Evolutionary conservation across 1,140 invertebrate species (phyloP), one percentile per base, ranked within the genome.

Genomic region (Pentalonia nigronervosa): DNA sequence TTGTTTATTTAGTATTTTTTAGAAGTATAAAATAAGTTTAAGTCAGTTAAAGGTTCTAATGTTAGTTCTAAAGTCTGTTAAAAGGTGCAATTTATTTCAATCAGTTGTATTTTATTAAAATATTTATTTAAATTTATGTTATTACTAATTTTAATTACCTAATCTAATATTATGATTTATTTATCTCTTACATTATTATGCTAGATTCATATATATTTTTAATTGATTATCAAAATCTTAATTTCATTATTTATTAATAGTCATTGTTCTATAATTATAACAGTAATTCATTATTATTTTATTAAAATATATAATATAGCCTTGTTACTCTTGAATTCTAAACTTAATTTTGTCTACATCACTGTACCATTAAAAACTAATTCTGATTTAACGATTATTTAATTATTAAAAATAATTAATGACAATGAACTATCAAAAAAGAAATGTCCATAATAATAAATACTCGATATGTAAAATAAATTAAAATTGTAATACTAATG

Each of bases 1-100:
- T 36, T 88, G 47, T 50, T 89, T 21, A 53, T 56, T 9, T 30
- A 89, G 2, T 53, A 34, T 53, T 41, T 41, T 41, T 41, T 67
- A 41, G 30, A 76, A 45, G 21, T 76, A 47, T 47, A n/a, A 47
- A 45, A 21, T 76, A 76, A n/a, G 25, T 60, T 56, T 47, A 91
- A 91, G 41, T 91, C 7, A n/a, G 34, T 60, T 60, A 41, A 60
- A 90, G 48, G 3, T 50, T 84, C 23, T 83, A 53, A 6, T 84
- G 21, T 83, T 83, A 91, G 47, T 47, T 23, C 21, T 20, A 92
- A 84, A 93, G 91, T 93, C 91, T 93, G 91, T 84, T 92, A 23
- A 60, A 91, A 30, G 36, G 91, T 93, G 76, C 91, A 93, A 93
- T 93, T 93, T 83, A 60, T 45, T 60, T 90, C 17, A 90, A 11